Evolutionary conservation across 2,113 vertebrate species (phyloP).

Genomic region (Pseudorectes ferrugineus): DNA sequence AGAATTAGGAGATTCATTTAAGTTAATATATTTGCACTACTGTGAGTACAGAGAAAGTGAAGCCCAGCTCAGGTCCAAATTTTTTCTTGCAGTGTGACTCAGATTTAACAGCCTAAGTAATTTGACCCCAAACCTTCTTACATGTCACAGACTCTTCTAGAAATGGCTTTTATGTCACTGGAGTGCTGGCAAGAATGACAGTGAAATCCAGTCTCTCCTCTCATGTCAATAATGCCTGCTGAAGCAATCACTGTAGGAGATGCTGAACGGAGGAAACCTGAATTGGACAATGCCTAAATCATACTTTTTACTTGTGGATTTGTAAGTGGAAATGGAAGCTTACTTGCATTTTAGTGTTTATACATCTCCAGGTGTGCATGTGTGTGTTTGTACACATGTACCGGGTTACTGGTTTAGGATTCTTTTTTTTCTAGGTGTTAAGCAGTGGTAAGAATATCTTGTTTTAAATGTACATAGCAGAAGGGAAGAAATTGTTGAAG

Average conservation of each 20-base stretch:
- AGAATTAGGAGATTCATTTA: neutral
- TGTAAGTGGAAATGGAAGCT: neutral
- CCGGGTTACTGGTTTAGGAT: neutral
- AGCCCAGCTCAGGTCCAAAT: neutral
- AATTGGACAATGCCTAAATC: neutral
- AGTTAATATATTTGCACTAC: neutral
- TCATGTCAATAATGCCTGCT: neutral
- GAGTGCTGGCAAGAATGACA: neutral
- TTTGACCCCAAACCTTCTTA: neutral
- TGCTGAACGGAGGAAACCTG: neutral
- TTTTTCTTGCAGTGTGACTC: neutral
- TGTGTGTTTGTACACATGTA: neutral
- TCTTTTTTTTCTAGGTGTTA: neutral
- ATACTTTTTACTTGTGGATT: neutral
- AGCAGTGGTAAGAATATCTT: neutral
- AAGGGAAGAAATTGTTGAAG: neutral
- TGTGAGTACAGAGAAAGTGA: neutral
- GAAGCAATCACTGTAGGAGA: neutral
- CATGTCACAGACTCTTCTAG: neutral
- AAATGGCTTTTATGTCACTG: neutral
- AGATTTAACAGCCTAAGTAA: neutral
- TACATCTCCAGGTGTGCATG: neutral
- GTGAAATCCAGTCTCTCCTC: neutral
- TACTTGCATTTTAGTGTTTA: neutral
- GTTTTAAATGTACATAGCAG: fast-evolving